These are phyloP conservation scores for Atta texana DNA, from an alignment of 1,140 invertebrate species.

Conservation along the genomic window DNA sequence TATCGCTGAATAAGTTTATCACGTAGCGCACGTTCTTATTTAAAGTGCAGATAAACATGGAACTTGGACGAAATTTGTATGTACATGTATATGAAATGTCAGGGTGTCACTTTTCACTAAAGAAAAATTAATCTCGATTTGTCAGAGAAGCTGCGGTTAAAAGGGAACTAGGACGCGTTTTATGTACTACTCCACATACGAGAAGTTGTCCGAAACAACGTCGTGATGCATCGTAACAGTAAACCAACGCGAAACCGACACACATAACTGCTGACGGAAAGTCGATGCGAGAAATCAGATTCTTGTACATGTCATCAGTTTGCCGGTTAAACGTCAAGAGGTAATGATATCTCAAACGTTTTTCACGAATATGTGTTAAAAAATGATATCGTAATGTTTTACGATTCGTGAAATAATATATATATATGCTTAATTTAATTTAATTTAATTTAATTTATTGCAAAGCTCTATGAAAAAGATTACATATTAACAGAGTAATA, in stretches of 20 bases:
- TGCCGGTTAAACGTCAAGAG: slow-evolving; percentile 33
- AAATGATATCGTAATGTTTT: neutral
- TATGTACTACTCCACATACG: slow-evolving; percentile 28
- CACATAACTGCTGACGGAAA: slow-evolving; percentile 46
- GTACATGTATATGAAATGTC: neutral
- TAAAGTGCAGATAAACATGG: neutral
- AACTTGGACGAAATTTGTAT: neutral
- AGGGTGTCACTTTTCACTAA: neutral
- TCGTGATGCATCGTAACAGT: slow-evolving; percentile 54
- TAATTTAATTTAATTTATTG: too few species aligned
- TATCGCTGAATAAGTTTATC: slow-evolving; percentile 67
- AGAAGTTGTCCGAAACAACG: slow-evolving; percentile 51
- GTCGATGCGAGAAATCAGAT: slow-evolving; percentile 67
- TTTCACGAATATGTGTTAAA: neutral
- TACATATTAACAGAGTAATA: too few species aligned
- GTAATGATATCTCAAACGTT: neutral
- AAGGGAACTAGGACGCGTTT: slow-evolving; percentile 27
- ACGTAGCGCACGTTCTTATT: slow-evolving; percentile 15
- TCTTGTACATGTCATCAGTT: slow-evolving; percentile 60
- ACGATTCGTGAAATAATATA: neutral
- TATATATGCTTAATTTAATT: neutral
- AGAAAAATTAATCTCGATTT: slow-evolving; percentile 6
- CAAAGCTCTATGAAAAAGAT: too few species aligned
- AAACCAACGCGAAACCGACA: slow-evolving; percentile 59
- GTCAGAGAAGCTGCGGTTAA: slow-evolving; percentile 8